phyloP scores from a whole-genome alignment of 92 coral and sea anemone species.

The Umimayanthus kanabou region DNA sequence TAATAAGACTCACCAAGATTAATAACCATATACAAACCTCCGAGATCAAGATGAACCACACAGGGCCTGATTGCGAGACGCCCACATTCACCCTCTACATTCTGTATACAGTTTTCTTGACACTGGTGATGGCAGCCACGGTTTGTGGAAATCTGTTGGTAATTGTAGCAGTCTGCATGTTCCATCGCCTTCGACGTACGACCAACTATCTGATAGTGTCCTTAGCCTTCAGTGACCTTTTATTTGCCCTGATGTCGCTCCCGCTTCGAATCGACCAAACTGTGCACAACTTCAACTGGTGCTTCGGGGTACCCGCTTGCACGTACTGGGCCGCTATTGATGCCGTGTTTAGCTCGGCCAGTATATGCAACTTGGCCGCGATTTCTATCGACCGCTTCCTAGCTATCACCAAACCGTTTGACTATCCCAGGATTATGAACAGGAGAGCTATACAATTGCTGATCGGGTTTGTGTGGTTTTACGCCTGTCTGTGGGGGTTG shows the following conservation, averaged over 20 bases:
- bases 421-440: slow-evolving; percentile 76
- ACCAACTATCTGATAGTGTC: slow-evolving; percentile 89
- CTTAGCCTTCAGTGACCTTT: slow-evolving; percentile 87
- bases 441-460: slow-evolving; percentile 62
- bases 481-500: slow-evolving; percentile 82
- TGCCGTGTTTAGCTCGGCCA: slow-evolving; percentile 76
- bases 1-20: background rate
- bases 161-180: slow-evolving; percentile 76
- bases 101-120: slow-evolving; percentile 67
- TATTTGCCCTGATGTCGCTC: slow-evolving; percentile 68
- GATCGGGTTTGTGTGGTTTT: slow-evolving; percentile 82
- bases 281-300: slow-evolving; percentile 86
- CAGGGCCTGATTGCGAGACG: slow-evolving; percentile 52
- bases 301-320: slow-evolving; percentile 72
- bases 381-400: slow-evolving; percentile 92
- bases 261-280: slow-evolving; percentile 83
- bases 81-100: slow-evolving; percentile 53
- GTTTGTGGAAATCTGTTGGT: slow-evolving; percentile 88
- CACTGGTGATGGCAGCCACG: slow-evolving; percentile 75
- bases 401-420: slow-evolving; percentile 89
- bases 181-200: slow-evolving; percentile 78
- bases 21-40: background rate
- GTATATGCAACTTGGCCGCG: slow-evolving; percentile 87
- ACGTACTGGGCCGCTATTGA: slow-evolving; percentile 79
- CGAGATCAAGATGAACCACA: slow-evolving; percentile 21